Percentiles rank a stretch among this genome's conserved stretches.
Evolutionary conservation across 2,888 invertebrate genomes (phyloP).

Genomic region (Leucozona laternaria): DNA sequence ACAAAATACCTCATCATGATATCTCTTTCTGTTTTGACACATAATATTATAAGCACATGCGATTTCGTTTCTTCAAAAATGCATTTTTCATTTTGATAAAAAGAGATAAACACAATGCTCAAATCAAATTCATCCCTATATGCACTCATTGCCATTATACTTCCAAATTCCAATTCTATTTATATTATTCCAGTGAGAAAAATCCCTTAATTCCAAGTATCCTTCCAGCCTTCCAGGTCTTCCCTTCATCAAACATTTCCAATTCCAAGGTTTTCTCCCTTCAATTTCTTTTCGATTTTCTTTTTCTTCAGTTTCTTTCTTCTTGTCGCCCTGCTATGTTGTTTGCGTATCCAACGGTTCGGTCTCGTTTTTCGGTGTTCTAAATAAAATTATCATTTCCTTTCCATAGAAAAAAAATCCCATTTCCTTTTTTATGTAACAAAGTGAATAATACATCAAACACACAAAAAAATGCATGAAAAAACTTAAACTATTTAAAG

Average conservation of each 20-base stretch:
- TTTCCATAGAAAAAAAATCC: conserved; percentile 33
- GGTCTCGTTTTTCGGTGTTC: conserved; percentile 64
- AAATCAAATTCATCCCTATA: neutral
- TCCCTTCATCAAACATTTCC: conserved; percentile 33
- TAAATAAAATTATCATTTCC: conserved; percentile 55
- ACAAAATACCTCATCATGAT: conserved; percentile 12
- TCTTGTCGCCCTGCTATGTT: conserved; percentile 56
- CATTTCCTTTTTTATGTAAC: conserved; percentile 68
- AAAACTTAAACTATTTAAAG: conserved; percentile 15
- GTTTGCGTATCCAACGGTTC: conserved; percentile 53
- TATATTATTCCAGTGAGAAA: conserved; percentile 50
- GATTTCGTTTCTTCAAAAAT: neutral
- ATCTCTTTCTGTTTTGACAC: conserved; percentile 19
- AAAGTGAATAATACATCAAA: conserved; percentile 23
- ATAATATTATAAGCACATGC: conserved; percentile 9
- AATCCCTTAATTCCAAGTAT: conserved; percentile 48
- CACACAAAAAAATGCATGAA: conserved; percentile 1
- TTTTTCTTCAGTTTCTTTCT: conserved; percentile 67
- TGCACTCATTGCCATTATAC: neutral
- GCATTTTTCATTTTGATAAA: conserved; percentile 2
- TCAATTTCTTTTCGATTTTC: conserved; percentile 22
- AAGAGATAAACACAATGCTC: conserved; percentile 5
- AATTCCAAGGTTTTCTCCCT: conserved; percentile 44
- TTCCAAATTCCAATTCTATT: neutral
- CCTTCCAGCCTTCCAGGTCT: conserved; percentile 1